phyloP scores from a whole-genome alignment of 2,888 invertebrate genomes.

The Drosophila infuscata region DNA sequence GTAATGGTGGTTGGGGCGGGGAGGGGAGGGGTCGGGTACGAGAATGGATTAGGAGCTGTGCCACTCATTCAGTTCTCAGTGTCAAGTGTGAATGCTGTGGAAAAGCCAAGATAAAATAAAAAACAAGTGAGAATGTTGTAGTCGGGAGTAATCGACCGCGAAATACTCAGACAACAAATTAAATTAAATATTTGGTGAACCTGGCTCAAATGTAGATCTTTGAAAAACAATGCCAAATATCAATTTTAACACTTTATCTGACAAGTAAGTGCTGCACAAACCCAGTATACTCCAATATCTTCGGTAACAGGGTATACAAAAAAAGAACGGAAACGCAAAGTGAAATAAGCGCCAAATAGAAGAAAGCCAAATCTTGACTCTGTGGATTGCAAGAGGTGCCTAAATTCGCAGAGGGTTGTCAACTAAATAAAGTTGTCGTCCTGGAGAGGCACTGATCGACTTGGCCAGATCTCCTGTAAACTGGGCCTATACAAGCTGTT shows the following conservation, averaged over 20 bases:
- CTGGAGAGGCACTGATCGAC: not conserved
- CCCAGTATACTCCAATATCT: not conserved
- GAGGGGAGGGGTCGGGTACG: not conserved
- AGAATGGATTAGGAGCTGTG: conserved; percentile 40
- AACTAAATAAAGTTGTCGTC: conserved; percentile 39
- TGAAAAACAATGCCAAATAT: not conserved
- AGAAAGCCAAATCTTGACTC: conserved; percentile 57
- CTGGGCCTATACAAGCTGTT: not conserved
- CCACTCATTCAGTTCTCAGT: conserved; percentile 43
- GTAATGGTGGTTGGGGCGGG: too few species aligned
- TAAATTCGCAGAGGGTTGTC: conserved; percentile 75
- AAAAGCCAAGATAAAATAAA: not conserved
- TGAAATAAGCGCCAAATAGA: conserved; percentile 62
- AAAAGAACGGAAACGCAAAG: conserved; percentile 51
- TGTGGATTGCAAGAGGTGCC: conserved; percentile 64
- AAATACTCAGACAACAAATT: not conserved
- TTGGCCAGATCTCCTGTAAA: not conserved
- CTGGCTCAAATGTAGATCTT: not conserved
- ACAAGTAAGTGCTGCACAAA: not conserved
- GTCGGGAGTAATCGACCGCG: not conserved
- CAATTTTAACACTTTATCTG: not conserved
- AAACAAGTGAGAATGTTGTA: not conserved
- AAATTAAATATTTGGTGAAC: not conserved
- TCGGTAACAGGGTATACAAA: not conserved
- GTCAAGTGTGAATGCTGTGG: conserved; percentile 32